Conservation (phyloP, 2,888 invertebrate species). For the Nebria salina region DNA sequence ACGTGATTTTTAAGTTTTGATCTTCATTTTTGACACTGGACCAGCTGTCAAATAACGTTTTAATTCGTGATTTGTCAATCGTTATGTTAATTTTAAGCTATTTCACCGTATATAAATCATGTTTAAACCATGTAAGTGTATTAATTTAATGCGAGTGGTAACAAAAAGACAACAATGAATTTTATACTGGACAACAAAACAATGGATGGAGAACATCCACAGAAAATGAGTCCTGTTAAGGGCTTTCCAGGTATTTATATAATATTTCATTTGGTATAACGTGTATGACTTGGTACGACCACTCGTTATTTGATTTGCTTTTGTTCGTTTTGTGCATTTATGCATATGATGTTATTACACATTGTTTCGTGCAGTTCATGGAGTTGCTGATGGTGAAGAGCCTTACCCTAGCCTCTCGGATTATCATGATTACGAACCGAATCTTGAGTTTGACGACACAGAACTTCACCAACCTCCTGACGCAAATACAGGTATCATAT, state of each 20-base stretch:
- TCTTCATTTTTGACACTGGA: constrained; percentile 33
- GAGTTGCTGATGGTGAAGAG: constrained; percentile 74
- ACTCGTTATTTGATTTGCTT: background rate
- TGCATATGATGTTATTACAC: background rate
- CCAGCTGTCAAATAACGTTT: constrained; percentile 44
- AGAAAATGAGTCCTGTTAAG: constrained; percentile 61
- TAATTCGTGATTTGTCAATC: constrained; percentile 20
- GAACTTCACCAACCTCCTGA: constrained; percentile 77
- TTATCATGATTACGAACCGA: constrained; percentile 93
- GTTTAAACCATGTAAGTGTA: constrained; percentile 23
- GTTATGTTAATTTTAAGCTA: constrained; percentile 29
- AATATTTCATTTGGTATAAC: background rate
- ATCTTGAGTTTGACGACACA: constrained; percentile 95
- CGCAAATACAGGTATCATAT: constrained; percentile 68
- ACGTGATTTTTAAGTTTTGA: constrained; percentile 32
- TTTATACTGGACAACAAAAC: constrained; percentile 46
- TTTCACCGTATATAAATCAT: constrained; percentile 20
- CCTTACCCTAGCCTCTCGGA: constrained; percentile 88
- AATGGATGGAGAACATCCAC: constrained; percentile 42
- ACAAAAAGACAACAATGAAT: constrained; percentile 30
- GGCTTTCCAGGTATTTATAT: constrained; percentile 62
- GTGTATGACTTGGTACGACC: background rate
- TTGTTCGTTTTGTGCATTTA: background rate
- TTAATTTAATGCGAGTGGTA: constrained; percentile 31
- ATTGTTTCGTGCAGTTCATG: constrained; percentile 54